Evolutionary conservation across 2,113 vertebrate genomes (phyloP).

Genomic region (Arenaria interpres): DNA sequence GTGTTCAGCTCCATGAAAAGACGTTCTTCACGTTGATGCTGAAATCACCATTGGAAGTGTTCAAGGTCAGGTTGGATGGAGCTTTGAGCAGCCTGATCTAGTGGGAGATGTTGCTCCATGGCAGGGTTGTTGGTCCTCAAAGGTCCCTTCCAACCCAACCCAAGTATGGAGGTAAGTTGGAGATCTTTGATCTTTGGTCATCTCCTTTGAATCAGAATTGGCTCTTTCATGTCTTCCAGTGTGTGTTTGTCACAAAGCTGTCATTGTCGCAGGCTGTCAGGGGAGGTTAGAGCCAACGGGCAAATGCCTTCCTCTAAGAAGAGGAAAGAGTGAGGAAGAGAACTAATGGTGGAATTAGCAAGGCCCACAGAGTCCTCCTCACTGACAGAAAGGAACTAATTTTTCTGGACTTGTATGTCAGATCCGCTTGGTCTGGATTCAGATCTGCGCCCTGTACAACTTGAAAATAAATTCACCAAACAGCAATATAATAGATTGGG

Average conservation of each 20-base stretch:
- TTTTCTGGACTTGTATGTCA: background rate
- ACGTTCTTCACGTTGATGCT: background rate
- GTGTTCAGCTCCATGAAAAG: background rate
- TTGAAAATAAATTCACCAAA: background rate
- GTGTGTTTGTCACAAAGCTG: background rate
- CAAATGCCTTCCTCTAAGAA: background rate
- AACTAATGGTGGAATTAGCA: background rate
- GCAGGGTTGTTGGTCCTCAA: background rate
- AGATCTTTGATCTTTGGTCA: background rate
- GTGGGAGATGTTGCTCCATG: background rate
- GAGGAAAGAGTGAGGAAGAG: background rate
- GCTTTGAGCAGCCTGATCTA: background rate
- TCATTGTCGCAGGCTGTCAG: background rate
- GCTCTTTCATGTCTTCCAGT: background rate
- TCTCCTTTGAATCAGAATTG: background rate
- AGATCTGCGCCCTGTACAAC: background rate
- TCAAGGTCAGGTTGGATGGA: background rate
- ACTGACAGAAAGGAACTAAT: background rate
- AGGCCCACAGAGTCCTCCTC: background rate
- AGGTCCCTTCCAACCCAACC: background rate
- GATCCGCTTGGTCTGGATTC: background rate
- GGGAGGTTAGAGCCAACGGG: background rate
- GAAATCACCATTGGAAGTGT: background rate
- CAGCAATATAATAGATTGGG: background rate
- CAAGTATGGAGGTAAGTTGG: background rate